Percentiles rank a stretch among this genome's conserved stretches.
phyloP scores from a whole-genome alignment of 2,888 invertebrate genomes.

The Eudemis profundana region DNA sequence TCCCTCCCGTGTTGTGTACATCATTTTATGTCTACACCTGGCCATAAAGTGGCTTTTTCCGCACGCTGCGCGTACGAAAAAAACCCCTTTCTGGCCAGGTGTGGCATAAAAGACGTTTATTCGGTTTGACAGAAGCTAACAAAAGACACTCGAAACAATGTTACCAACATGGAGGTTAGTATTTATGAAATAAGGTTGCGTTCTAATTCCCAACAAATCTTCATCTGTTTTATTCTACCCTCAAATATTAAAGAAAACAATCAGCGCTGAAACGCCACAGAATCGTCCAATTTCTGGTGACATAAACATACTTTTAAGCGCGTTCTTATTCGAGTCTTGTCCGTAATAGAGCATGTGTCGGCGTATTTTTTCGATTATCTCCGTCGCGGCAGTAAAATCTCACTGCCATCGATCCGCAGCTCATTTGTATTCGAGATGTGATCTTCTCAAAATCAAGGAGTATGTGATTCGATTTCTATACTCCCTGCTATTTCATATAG shows the following conservation, averaged over 20 bases:
- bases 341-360: slow-evolving; percentile 37
- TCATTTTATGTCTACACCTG: too few relatives aligned
- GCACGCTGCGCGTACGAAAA: too few relatives aligned
- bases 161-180: too few relatives aligned
- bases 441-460: slow-evolving; percentile 82
- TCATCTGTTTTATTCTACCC: too few relatives aligned
- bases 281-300: slow-evolving; percentile 5
- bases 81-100: too few relatives aligned
- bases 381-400: slow-evolving; percentile 54
- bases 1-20: too few relatives aligned
- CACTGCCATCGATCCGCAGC: slow-evolving; percentile 58
- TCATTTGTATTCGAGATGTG: slow-evolving; percentile 75
- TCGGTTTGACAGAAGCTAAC: too few relatives aligned
- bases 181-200: too few relatives aligned
- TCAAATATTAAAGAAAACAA: slow-evolving; percentile 5
- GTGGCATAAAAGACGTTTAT: too few relatives aligned
- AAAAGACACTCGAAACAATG: too few relatives aligned
- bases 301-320: slow-evolving; percentile 17
- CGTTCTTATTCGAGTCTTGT: slow-evolving; percentile 24
- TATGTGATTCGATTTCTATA: slow-evolving; percentile 85
- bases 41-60: too few relatives aligned
- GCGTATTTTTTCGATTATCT: slow-evolving; percentile 53
- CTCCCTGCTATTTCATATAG: slow-evolving; percentile 57
- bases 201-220: too few relatives aligned
- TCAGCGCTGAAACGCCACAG: slow-evolving; percentile 1